Evolutionary conservation across 2,113 vertebrate genomes (phyloP), one percentile per base, ranked within the genome.

Genomic region (Myotis yumanensis): DNA sequence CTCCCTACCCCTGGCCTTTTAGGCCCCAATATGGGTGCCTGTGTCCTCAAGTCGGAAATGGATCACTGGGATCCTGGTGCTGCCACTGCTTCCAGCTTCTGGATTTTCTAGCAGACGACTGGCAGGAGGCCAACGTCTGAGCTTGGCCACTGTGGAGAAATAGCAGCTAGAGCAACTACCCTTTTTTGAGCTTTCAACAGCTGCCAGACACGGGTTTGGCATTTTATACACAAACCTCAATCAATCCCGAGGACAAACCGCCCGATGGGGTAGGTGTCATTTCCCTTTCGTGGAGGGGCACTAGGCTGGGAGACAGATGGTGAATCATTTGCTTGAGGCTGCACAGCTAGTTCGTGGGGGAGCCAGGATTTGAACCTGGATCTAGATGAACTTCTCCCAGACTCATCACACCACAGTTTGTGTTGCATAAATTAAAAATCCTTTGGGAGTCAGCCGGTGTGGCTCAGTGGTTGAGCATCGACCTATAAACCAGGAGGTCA

Each of bases 81-180:
- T 32, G 4, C 59, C 66, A 35, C 1, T 1, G 18, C 37, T 14
- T 0, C 64, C 37, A 22, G 81, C 40, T 80, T 77, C 80, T 12
- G 20, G 68, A 18, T 51, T 77, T 69, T 22, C 76, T 32, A 20
- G 54, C 46, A 30, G 52, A 46, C 3, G 62, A 12, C 84, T 0
- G 2, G 28, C 20, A 83, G 18, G 52, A 91, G 48, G n/a, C 57
- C 87, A 71, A 37, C 59, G 28, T 71, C n/a, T 66, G 57, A 73
- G 23, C 16, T 66, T 30, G 46, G 66, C 8, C 43, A 30, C 71
- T 10, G 1, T 7, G n/a, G 14, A 91, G 32, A 81, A 80, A 40
- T 0, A n/a, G 83, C 16, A 20, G 16, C 40, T 59, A n/a, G 30
- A 54, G 48, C 0, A 8, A 3, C 7, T 46, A 32, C 11, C 20